Percentiles rank a stretch among this genome's conserved stretches.
These are phyloP conservation scores for Marmota monax DNA, from an alignment of 2,113 vertebrate genomes.

Conservation along the genomic window DNA sequence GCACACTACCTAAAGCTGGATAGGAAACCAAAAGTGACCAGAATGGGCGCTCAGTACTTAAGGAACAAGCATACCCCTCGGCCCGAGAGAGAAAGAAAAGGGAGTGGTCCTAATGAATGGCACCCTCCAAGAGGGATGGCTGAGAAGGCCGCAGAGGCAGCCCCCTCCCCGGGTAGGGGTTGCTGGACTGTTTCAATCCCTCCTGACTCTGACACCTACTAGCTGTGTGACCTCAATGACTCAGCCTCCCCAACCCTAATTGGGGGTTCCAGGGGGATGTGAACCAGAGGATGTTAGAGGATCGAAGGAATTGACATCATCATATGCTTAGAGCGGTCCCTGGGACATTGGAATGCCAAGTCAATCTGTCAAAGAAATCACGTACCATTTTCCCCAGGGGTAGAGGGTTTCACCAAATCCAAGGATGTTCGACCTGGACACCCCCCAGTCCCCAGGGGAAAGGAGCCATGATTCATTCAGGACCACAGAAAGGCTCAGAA, in stretches of 20 bases:
- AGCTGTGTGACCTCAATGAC: background rate
- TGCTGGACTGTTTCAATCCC: background rate
- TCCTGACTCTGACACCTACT: background rate
- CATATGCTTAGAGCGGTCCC: background rate
- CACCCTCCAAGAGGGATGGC: accelerated
- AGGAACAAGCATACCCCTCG: background rate
- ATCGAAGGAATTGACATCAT: background rate
- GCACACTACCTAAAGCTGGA: background rate
- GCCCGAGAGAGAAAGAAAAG: background rate
- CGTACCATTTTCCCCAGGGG: background rate
- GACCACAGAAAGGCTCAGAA: background rate
- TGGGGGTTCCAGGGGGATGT: background rate
- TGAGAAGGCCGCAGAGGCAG: background rate
- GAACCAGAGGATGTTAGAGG: background rate
- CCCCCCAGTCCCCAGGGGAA: background rate
- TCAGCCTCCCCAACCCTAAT: background rate
- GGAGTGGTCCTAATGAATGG: accelerated
- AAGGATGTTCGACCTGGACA: background rate
- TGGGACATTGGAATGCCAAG: background rate
- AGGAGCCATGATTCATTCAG: background rate
- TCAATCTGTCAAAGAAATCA: background rate
- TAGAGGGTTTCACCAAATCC: background rate
- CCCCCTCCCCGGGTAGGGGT: accelerated
- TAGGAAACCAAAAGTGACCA: background rate
- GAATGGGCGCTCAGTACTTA: background rate